These are phyloP conservation scores for Fringilla coelebs DNA, from an alignment of 2,797 vertebrate genomes.

Conservation along the genomic window DNA sequence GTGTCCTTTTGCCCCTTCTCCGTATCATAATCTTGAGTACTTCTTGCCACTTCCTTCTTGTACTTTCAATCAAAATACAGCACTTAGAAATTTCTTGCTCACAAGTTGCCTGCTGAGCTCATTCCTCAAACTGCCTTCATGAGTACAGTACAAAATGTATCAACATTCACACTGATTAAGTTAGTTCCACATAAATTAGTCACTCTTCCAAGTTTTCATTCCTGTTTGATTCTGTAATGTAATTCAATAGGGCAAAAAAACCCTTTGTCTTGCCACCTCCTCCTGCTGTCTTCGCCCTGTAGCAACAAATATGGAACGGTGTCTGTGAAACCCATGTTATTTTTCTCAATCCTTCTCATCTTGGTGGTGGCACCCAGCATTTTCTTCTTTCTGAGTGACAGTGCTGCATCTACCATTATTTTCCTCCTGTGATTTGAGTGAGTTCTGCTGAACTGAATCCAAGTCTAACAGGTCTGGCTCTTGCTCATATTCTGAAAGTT, in stretches of 20 bases:
- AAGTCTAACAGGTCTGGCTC: neutral
- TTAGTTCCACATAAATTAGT: neutral
- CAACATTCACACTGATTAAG: neutral
- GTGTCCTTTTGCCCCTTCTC: neutral
- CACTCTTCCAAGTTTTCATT: neutral
- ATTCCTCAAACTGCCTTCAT: neutral
- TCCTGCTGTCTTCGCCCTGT: neutral
- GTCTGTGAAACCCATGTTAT: neutral
- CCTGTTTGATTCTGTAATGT: neutral
- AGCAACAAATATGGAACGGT: neutral
- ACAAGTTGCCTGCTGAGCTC: neutral
- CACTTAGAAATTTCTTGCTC: neutral
- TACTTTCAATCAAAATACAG: neutral
- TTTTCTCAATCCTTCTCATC: neutral
- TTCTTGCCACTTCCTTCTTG: neutral
- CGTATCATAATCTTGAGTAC: neutral
- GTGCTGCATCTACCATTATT: neutral
- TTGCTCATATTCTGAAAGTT: neutral
- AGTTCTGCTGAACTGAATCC: neutral
- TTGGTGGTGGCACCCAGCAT: neutral
- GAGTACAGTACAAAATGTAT: neutral
- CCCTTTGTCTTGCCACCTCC: neutral
- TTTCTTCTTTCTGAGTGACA: neutral
- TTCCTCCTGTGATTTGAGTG: neutral
- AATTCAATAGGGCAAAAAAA: neutral